Evolutionary conservation across 2,797 vertebrate species (phyloP), one percentile per base, ranked within the genome.

Genomic region (Notoglanidium macrostoma): DNA sequence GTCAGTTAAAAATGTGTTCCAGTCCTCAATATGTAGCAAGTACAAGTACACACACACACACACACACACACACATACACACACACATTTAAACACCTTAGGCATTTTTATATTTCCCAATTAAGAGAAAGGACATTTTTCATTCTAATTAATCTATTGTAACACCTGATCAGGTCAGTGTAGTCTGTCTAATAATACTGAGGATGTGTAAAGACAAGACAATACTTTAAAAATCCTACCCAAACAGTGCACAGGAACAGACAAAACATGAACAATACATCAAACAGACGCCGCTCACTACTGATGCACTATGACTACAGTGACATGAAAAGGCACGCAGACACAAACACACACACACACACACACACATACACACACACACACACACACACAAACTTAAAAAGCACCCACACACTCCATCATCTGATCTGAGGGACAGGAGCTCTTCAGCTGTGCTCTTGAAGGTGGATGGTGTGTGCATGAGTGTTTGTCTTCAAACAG

Each of bases 401-500:
- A 85, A 35, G 77, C 84, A 85, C 85, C 90, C 86, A 88, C 83
- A 72, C 86, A 85, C 83, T 89, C 67, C 40, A n/a, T 87, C 78
- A 83, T 85, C 80, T 88, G 77, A 91, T 90, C 86, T 70, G 88
- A 91, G 89, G 81, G 84, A 90, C 90, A 80, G 68, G 49, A 73
- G 81, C 83, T 83, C 89, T 86, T 88, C 77, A 89, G 90, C 59
- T 88, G 88, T 92, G 87, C 77, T 86, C 68, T 86, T 73, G 81
- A 85, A 88, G 89, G 92, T 91, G 88, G 84, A 94, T 89, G 91
- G 89, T 89, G 88, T 86, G 88, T 91, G 93, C 91, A 90, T 92
- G 92, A 91, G 86, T 78, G 80, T 72, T 76, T 86, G 73, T 81
- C 82, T 88, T 90, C 83, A 94, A 93, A 94, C 91, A 93, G 93